Evolutionary conservation across 2,113 vertebrate species (phyloP).

Genomic region (Laticauda laticaudata): DNA sequence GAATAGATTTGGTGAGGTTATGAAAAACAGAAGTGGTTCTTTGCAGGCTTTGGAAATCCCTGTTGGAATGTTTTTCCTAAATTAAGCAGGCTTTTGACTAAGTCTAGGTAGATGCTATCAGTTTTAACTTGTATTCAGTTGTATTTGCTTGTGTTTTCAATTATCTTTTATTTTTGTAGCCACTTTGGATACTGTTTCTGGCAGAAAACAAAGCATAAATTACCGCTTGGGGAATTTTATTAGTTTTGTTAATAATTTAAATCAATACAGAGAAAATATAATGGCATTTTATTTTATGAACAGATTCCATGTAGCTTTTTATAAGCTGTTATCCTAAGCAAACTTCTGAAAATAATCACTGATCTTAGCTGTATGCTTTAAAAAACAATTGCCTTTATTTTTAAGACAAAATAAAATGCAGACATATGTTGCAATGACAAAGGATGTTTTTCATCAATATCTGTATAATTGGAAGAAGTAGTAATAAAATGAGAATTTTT

Average conservation of each 20-base stretch:
- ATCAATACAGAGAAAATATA: conserved; percentile 12
- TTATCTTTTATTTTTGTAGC: background rate
- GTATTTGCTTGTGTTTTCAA: background rate
- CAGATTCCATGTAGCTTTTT: conserved; percentile 39
- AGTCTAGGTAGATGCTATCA: background rate
- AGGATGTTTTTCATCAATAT: conserved; percentile 13
- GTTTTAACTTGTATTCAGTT: background rate
- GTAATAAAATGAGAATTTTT: conserved; percentile 30
- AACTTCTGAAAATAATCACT: conserved; percentile 43
- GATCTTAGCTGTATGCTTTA: conserved; percentile 35
- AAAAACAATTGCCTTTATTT: conserved; percentile 43
- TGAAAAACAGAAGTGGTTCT: background rate
- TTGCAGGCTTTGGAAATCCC: background rate
- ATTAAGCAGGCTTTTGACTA: background rate
- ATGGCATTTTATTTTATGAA: conserved; percentile 16
- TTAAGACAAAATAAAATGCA: background rate
- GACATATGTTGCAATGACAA: conserved; percentile 42
- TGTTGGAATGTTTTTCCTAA: background rate
- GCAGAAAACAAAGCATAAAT: background rate
- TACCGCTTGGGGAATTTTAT: background rate
- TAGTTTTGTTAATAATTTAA: background rate
- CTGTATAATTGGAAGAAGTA: background rate
- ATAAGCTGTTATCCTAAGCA: conserved; percentile 37
- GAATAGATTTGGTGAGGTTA: background rate
- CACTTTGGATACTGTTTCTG: background rate